These are phyloP conservation scores for Parochlus steinenii DNA, from an alignment of 2,888 invertebrate genomes.

Conservation along the genomic window DNA sequence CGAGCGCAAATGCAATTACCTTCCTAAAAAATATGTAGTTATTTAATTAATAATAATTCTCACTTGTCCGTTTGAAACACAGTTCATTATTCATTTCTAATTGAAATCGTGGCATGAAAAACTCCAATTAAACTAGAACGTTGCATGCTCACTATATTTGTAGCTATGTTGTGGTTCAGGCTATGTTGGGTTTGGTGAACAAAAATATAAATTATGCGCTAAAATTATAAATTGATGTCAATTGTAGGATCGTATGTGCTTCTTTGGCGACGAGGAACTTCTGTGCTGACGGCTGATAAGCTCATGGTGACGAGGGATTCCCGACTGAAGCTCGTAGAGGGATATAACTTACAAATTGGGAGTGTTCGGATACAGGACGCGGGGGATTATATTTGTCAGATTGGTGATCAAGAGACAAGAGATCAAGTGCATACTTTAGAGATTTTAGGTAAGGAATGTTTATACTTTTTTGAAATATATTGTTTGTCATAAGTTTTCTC, in stretches of 20 bases:
- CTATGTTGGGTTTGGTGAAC: too few relatives aligned
- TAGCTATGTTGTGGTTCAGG: too few relatives aligned
- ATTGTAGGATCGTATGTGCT: slow-evolving; percentile 43
- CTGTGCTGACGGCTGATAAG: slow-evolving; percentile 51
- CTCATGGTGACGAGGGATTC: slow-evolving; percentile 53
- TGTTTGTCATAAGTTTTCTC: neutral
- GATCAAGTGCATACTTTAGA: slow-evolving; percentile 61
- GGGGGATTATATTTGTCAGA: slow-evolving; percentile 54
- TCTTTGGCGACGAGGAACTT: slow-evolving; percentile 50
- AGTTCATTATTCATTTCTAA: too few relatives aligned
- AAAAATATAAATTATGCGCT: neutral
- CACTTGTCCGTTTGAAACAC: too few relatives aligned
- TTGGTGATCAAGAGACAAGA: slow-evolving; percentile 48
- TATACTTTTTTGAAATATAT: too few relatives aligned
- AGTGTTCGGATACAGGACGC: slow-evolving; percentile 55
- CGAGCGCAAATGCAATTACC: too few relatives aligned
- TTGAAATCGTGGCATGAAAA: too few relatives aligned
- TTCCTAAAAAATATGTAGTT: too few relatives aligned
- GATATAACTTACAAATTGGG: slow-evolving; percentile 51
- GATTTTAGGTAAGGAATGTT: slow-evolving; percentile 31
- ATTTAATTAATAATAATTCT: too few relatives aligned
- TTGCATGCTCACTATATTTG: too few relatives aligned
- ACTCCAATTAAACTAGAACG: too few relatives aligned
- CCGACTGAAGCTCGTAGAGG: slow-evolving; percentile 47
- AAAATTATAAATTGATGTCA: slow-evolving; percentile 16